Evolutionary conservation across 2,113 vertebrate species (phyloP), one percentile per base, ranked within the genome.

Genomic region (Sorex fumeus): DNA sequence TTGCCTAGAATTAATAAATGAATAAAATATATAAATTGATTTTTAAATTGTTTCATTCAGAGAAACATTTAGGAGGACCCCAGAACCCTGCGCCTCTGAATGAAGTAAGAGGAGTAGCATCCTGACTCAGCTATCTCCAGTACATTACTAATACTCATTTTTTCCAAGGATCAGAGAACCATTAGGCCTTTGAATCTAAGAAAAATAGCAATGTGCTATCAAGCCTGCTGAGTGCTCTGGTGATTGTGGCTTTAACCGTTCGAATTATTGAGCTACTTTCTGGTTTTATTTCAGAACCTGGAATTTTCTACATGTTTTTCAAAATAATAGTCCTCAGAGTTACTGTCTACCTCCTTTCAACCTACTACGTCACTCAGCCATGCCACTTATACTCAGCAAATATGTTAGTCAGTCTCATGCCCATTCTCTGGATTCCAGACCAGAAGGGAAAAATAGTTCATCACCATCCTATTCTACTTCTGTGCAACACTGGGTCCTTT

Each of bases 261-360:
- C 86, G 78, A 30, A 67, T 82, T 84, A 87, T 70, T 82, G 76
- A 85, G 25, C 28, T 15, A 0, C 67, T 87, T 96, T 64, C 36
- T 69, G 60, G 62, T 71, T 91, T 91, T 66, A 71, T 34, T 87
- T 84, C 78, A 43, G 40, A 82, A 81, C 43, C 57, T 71, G 34
- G 25, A 91, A 45, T 47, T 87, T 74, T 78, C 32, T 40, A 25
- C 27, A 82, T 81, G 27, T 76, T 93, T 78, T 95, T 94, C 64
- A 70, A 87, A 93, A 85, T 43, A 87, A 67, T 40, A 21, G 64
- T 21, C 30, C 32, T 84, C 30, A 19, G 47, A 43, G 32, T 86
- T 79, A 28, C 7, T 0, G 5, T 70, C 36, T 34, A 32, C 43
- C 45, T 93, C 36, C 2, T 30, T 25, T 13, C 40, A 43, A 84